Percentiles rank a stretch among this genome's conserved stretches.
Conservation (phyloP, 2,113 vertebrate species). For the Eolophus roseicapilla region DNA sequence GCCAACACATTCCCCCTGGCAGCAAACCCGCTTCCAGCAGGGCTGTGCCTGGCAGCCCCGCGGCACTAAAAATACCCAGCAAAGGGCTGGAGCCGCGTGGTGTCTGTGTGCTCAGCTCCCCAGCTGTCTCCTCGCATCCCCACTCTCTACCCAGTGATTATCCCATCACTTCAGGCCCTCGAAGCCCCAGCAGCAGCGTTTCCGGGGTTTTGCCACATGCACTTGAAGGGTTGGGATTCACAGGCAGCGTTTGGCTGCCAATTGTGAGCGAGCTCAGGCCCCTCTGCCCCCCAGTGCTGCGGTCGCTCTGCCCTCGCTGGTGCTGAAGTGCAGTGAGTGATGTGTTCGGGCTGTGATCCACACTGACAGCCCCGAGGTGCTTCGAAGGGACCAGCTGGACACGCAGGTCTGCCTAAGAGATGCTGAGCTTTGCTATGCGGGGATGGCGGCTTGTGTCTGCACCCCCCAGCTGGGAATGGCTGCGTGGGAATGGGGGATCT, state of each 20-base stretch:
- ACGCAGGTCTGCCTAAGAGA: not conserved
- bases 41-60: conserved; percentile 35
- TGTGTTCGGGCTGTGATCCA: not conserved
- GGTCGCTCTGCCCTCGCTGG: not conserved
- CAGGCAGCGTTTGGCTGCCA: not conserved
- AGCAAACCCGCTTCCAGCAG: conserved; percentile 13
- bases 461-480: not conserved
- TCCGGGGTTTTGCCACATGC: not conserved
- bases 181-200: not conserved
- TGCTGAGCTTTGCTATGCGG: rapidly evolving
- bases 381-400: rapidly evolving
- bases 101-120: conserved; percentile 29
- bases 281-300: not conserved
- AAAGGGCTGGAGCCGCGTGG: not conserved
- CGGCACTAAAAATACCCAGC: conserved; percentile 48
- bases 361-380: not conserved
- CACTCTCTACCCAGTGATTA: not conserved
- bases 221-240: not conserved
- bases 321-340: not conserved
- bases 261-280: not conserved
- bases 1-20: not conserved
- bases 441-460: not conserved
- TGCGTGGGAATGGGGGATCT: not conserved
- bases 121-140: conserved; percentile 24
- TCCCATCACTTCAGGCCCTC: not conserved